Evolutionary conservation across 1,140 invertebrate species (phyloP).

Genomic region (Parasteatoda tepidariorum): DNA sequence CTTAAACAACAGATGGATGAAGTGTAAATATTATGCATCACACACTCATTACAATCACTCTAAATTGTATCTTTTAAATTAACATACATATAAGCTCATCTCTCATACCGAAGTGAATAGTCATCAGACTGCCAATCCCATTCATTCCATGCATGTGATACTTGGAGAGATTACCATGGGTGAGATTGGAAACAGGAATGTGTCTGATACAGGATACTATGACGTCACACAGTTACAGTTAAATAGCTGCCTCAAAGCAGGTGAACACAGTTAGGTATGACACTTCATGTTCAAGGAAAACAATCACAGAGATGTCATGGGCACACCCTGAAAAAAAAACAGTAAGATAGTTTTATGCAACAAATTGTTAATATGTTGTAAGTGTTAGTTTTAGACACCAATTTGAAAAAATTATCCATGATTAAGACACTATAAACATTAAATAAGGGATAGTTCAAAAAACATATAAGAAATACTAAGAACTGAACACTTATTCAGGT

Average conservation of each 20-base stretch:
- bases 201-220: not conserved
- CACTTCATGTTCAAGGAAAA: not conserved
- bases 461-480: no score
- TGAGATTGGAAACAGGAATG: not conserved
- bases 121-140: no score
- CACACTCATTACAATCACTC: not conserved
- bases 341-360: not conserved
- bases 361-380: no score
- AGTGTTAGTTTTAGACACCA: no score
- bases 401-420: no score
- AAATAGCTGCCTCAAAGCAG: slow-evolving; percentile 49
- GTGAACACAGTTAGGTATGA: slow-evolving; percentile 56
- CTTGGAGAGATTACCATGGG: no score
- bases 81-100: not conserved
- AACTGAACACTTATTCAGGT: no score
- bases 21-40: not conserved
- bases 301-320: slow-evolving; percentile 54
- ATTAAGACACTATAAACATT: no score
- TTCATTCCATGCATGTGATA: no score
- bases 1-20: not conserved
- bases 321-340: slow-evolving; percentile 38
- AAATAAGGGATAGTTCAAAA: no score
- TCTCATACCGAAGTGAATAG: not conserved
- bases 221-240: slow-evolving; percentile 21
- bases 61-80: not conserved